Base-by-base conservation (phyloP, 2,888 invertebrate species). In the Oligia latruncula region DNA sequence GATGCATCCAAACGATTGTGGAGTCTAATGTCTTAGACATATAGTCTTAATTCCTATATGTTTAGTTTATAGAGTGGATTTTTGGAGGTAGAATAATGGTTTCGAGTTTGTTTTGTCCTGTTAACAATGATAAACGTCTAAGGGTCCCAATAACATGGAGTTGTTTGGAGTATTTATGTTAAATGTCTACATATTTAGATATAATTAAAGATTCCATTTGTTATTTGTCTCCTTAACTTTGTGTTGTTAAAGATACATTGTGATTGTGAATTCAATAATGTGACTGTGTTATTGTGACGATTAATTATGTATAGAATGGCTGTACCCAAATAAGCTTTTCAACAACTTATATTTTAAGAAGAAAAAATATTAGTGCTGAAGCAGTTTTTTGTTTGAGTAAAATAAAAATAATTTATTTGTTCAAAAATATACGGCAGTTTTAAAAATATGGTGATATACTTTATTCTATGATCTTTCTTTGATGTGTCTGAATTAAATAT, bases 1-100 rank as follows among this genome's bases (percentile, higher is more conserved):
- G 91, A 86, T 93, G 93, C 91, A 92, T 92, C 92, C 89, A 91
- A 89, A 92, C 93, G 93, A 92, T 92, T 92, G 92, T 90, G 91
- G 91, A 85, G 78, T 85, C 84, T 88, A 83, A 77, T 81, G 68
- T 84, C 81, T 68, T 88, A 89, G 83, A 79, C 62, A 83, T 87
- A 71, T 81, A 81, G 88, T 81, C 78, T 52, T 71, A 83, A 75
- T 77, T 86, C 71, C 64, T 88, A 62, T 83, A 74, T 87, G 84
- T 87, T 83, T 81, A 86, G 79, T 87, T 89, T 90, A 90, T 91
- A 88, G 90, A 90, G 90, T 92, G 92, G 90, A 90, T 92, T 92
- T 91, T 90, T 90, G 89, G 85, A 81, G 73, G 80, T 82, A 77
- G 70, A 76, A 17, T 75, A 80, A 72, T 43, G 52, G 13, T 77